Base-by-base conservation (phyloP, 2,797 vertebrate genomes). In the Anolis apletophallus region DNA sequence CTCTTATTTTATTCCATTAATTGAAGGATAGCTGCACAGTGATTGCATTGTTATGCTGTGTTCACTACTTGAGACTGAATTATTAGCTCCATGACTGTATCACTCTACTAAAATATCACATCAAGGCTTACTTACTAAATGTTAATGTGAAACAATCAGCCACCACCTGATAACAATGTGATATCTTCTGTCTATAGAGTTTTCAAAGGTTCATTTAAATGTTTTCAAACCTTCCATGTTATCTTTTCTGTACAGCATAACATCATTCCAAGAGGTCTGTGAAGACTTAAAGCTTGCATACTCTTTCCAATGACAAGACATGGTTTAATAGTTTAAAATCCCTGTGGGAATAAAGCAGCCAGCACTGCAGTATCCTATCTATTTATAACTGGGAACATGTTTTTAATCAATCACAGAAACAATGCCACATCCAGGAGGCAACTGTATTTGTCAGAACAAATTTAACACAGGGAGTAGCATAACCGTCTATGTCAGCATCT, bases 371-470 rank as follows among this genome's bases (percentile, higher is more conserved):
- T 1, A 90, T 68, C 80, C 68, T 40, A 54, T 13, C 36, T 72
- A 19, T 85, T 87, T 92, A 32, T 77, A 76, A 54, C 52, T 29
- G 12, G 23, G 61, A 88, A 75, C 76, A 50, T 61, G 72, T 40
- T 87, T 80, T 83, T 88, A 72, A 81, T 86, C 54, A 80, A 29
- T 69, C 71, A 85, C 61, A 87, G 26, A 68, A 87, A 87, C 87
- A 78, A 81, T 40, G 79, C 12, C n/a, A 59, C 6, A 85, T 76
- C 5, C 40, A 88, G 87, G 85, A 83, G 61, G 34, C 57, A 55
- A 16, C 32, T 83, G 40, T 21, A 59, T 57, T 36, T 32, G 11
- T 12, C 64, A 82, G 40, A 80, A 9, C 81, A 67, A 26, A 64
- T 26, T 74, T 74, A 88, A 68, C 85, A 79, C 8, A 29, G 26